Evolutionary conservation across 2,797 vertebrate species (phyloP), one percentile per base, ranked within the genome.

Genomic region (Gymnothorax javanicus): DNA sequence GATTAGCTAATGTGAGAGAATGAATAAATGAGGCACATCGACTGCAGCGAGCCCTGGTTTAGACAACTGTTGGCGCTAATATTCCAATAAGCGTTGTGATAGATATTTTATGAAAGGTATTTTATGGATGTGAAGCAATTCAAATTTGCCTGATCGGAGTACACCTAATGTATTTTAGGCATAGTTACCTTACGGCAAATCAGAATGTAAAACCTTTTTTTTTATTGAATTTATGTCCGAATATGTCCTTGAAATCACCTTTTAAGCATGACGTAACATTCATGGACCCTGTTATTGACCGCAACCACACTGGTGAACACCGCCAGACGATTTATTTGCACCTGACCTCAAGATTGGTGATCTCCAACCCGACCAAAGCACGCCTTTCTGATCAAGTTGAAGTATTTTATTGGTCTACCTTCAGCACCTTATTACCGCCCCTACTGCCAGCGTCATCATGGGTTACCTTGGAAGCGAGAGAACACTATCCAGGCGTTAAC

Each of bases 391-490:
- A 89, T 89, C 92, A 90, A 89, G 91, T 79, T 83, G 8, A 88
- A 92, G 90, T 86, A 90, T 91, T 84, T 94, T 94, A 93, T 93
- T 92, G 94, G 91, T 91, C 91, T 73, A 90, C 90, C 90, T 88
- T 93, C 86, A 83, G 91, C 87, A 86, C 87, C 91, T 88, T 91
- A 83, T 87, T 89, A 91, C 91, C 92, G 88, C 84, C 91, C 86
- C 67, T 62, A 33, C 62, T 82, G 77, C 17, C 67, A 81, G 83
- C 91, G 86, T 89, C 91, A 90, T 89, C 93, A 89, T 89, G 90
- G 89, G 94, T 95, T 93, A 91, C 95, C 93, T 91, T 93, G 93
- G 93, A 87, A 94, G 94, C 94, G 7, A 75, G 89, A 69, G 89
- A 88, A 93, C 91, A 94, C 90, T 91, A 90, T 86, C 82, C 90